Base-by-base conservation (phyloP, 1,140 invertebrate genomes). In the Eubasilissa regina region DNA sequence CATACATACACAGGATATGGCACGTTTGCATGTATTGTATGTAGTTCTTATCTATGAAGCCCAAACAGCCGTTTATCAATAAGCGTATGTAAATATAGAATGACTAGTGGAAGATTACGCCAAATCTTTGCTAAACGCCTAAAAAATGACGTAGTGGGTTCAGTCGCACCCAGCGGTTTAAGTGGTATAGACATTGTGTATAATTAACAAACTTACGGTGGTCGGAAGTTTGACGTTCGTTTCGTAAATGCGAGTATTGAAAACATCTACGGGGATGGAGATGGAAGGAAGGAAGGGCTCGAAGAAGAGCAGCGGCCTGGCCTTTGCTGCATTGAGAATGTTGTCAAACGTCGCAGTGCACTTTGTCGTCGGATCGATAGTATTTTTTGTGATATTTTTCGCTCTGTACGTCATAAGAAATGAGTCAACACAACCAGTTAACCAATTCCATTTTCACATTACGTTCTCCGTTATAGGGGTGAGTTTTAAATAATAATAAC, bases 401-500 rank as follows among this genome's bases (percentile, higher is more conserved):
- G 75, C 60, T n/a, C 25, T 43, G 12, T 25, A n/a, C 1, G 44
- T 25, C 48, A 0, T 56, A 0, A 7, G 10, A n/a, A 12, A 15
- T 11, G n/a, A 10, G 13, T n/a, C 43, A 3, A 17, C 25, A 1
- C 0, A 12, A 43, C 11, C 4, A 19, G n/a, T 66, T 4, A 53
- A 53, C 15, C 10, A 51, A n/a, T 68, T 81, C 12, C 75, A 81
- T 48, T 17, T 81, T 35, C 80, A 81, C 45, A 78, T 81, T 0
- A 56, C 78, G 17, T 75, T 81, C n/a, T 81, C 80, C 11, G 70
- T 75, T 15, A 72, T 55, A 45, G 80, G 80, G 56, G 80, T 81
- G 51, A 81, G 76, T 75, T 11, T 60, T 13, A 17, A 64, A 35
- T 35, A 35, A 35, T 35, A 35, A 35, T 3, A 35, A 35, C 25